Evolutionary conservation across 2,113 vertebrate genomes (phyloP).

Genomic region (Probosciger aterrimus): DNA sequence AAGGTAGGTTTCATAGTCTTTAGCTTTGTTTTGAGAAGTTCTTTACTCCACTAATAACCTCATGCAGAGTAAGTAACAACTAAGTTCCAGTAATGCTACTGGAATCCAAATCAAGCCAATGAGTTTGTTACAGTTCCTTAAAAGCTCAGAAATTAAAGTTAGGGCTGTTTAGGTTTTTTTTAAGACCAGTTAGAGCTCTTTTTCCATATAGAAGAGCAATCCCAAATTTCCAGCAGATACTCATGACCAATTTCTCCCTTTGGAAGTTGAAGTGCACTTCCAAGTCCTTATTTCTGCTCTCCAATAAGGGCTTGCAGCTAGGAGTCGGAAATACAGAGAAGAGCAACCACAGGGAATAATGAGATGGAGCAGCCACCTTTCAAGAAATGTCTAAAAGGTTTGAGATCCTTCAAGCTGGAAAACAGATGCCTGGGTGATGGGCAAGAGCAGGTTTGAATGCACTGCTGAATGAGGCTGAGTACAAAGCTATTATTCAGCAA

Average conservation of each 20-base stretch:
- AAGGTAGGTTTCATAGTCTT: neutral
- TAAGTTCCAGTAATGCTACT: neutral
- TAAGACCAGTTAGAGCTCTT: neutral
- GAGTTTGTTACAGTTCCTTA: neutral
- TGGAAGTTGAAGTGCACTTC: neutral
- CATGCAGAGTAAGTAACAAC: neutral
- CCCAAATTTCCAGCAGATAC: neutral
- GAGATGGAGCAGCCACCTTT: neutral
- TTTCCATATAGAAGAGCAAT: neutral
- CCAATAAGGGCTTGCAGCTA: neutral
- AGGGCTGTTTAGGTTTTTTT: neutral
- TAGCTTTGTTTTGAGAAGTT: neutral
- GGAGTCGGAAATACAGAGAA: neutral
- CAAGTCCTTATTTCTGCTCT: neutral
- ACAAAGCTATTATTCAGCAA: neutral
- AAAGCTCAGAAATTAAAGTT: neutral
- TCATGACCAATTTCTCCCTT: neutral
- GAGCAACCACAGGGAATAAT: neutral
- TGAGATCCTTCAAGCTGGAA: neutral
- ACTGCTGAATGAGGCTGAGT: neutral
- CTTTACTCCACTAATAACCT: neutral
- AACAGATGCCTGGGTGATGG: neutral
- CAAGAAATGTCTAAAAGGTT: neutral
- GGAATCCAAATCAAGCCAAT: neutral
- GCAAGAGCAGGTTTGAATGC: neutral